Evolutionary conservation across 1,140 invertebrate genomes (phyloP).

Genomic region (Drosophila varians): DNA sequence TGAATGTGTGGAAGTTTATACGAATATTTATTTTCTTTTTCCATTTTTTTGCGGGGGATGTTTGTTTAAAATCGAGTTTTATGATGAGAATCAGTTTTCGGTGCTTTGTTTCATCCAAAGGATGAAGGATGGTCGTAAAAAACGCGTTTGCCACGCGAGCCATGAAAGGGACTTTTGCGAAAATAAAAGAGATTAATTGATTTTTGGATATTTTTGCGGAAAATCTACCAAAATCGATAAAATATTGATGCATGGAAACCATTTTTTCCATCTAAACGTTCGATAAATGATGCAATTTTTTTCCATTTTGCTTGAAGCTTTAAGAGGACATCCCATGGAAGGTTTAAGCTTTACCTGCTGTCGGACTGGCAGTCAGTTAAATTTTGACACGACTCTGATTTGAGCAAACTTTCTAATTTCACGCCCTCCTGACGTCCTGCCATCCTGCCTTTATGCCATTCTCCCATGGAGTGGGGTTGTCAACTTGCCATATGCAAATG

Average conservation of each 20-base stretch:
- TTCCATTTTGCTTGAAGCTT: neutral
- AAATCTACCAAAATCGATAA: conserved; percentile 17
- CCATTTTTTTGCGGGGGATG: neutral
- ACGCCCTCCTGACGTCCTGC: conserved; percentile 14
- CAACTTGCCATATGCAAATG: conserved; percentile 75
- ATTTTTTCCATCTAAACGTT: neutral
- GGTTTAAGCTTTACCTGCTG: neutral
- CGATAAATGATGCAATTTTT: neutral
- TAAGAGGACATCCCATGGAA: neutral
- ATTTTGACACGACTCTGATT: conserved; percentile 63
- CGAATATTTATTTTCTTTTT: neutral
- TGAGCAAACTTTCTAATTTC: conserved; percentile 49
- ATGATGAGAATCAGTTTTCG: conserved; percentile 26
- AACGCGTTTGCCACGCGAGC: conserved; percentile 5
- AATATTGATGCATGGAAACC: conserved; percentile 9
- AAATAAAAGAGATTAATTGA: conserved; percentile 24
- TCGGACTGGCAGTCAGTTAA: neutral
- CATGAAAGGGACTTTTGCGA: neutral
- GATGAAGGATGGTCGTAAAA: conserved; percentile 19
- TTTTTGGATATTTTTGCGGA: conserved; percentile 7
- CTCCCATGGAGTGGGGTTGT: conserved; percentile 23
- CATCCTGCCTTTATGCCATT: conserved; percentile 2
- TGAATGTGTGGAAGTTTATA: conserved; percentile 9
- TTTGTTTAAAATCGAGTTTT: conserved; percentile 6
- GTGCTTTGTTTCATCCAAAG: conserved; percentile 19